Base-by-base conservation (phyloP, 1,140 invertebrate genomes). In the Aphaenogaster floridana region DNA sequence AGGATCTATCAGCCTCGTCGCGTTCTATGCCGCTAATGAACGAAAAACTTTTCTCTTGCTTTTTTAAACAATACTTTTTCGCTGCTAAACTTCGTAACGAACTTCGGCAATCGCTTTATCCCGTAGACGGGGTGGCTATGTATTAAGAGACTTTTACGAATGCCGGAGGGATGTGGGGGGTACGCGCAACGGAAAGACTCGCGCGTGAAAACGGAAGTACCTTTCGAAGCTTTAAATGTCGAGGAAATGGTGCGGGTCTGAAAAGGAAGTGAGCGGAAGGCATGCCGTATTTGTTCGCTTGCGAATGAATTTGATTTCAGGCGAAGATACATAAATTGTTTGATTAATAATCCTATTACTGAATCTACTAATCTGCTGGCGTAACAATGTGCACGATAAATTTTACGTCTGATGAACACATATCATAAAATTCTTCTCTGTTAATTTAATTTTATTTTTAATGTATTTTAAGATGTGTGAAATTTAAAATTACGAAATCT, bases 91-190 rank as follows among this genome's bases (percentile, higher is more conserved):
- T 92, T 92, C 39, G 54, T 88, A 88, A 91, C 84, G 86, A 93
- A 93, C 90, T 93, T 93, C 71, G 76, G 42, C 71, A 89, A 91
- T 91, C 84, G 88, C 83, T 93, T 93, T 91, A 91, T 92, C 88
- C 86, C 85, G 69, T 52, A 87, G 83, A 13, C 28, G 48, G 42
- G 87, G 78, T 66, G 61, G 63, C 81, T 64, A 52, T 72, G 86
- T 86, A 91, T 91, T 91, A 89, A 91, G 63, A 81, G 71, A 69
- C 79, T 86, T 71, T 79, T 28, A 54, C 52, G 66, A 78, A 45
- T 39, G 48, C 42, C 11, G 39, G 63, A 59, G 52, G 28, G 39
- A 59, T 28, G 21, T 34, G 17, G 61, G 39, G 36, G n/a, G 48
- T 28, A 39, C 61, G 50, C 36, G 50, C 28, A 28, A 28, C 21